Percentiles rank a stretch among this genome's conserved stretches.
phyloP scores from a whole-genome alignment of 1,140 invertebrate genomes.

The Drosophila nebulosa region DNA sequence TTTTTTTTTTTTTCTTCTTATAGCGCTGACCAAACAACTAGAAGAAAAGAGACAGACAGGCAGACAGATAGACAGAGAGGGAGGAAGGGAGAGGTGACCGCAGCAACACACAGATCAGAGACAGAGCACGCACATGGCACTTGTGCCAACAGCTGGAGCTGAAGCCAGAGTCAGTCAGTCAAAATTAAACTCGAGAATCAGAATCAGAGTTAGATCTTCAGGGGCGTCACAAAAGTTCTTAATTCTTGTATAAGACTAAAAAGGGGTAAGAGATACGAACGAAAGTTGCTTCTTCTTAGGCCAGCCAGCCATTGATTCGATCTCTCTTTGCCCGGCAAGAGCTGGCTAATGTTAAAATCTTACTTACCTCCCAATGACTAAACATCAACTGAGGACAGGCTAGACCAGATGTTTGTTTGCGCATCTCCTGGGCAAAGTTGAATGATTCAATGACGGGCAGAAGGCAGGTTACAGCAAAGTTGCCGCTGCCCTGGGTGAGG shows the following conservation, averaged over 20 bases:
- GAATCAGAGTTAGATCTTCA: constrained; percentile 25
- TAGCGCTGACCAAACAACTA: constrained; percentile 45
- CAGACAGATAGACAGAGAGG: neutral
- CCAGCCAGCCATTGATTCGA: no score
- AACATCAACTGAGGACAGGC: constrained; percentile 97
- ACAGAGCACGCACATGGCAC: constrained; percentile 59
- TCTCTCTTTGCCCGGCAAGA: no score
- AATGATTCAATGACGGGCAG: constrained; percentile 98
- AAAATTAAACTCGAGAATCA: neutral
- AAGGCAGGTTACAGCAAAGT: constrained; percentile 93
- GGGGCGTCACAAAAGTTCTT: no score
- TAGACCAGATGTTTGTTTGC: constrained; percentile 96
- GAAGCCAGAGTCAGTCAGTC: neutral
- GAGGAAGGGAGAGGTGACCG: constrained; percentile 17
- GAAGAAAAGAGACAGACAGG: constrained; percentile 8
- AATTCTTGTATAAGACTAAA: no score
- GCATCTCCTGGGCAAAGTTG: constrained; percentile 94
- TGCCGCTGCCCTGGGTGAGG: constrained; percentile 92
- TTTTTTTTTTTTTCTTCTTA: constrained; percentile 1
- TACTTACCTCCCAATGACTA: constrained; percentile 97
- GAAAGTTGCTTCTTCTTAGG: no score
- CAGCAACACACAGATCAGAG: constrained; percentile 20
- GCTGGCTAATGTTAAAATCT: no score
- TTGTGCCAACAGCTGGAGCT: constrained; percentile 29
- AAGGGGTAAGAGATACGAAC: no score